Evolutionary conservation across 2,797 vertebrate species (phyloP).

Genomic region (Acanthurus lineatus): DNA sequence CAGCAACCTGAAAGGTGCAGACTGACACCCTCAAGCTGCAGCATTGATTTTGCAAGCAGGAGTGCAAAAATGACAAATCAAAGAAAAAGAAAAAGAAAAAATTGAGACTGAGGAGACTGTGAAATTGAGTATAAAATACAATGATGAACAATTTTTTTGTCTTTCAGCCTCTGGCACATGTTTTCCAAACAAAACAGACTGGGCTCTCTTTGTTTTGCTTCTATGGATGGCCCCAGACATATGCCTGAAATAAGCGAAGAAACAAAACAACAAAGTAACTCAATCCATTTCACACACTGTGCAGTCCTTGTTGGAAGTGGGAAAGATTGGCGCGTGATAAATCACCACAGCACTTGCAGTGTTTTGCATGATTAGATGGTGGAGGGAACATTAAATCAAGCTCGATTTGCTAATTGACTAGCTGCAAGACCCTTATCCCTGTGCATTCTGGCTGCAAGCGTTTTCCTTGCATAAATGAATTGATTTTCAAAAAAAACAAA

Average conservation of each 20-base stretch:
- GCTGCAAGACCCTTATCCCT: conserved; percentile 50
- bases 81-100: background rate
- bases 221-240: conserved; percentile 13
- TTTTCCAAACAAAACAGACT: conserved; percentile 32
- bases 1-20: conserved; percentile 10
- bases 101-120: background rate
- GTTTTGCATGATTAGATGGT: conserved; percentile 72
- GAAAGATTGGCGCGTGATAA: conserved; percentile 68
- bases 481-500: background rate
- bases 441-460: conserved; percentile 38
- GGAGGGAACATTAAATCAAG: conserved; percentile 72
- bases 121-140: background rate
- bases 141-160: background rate
- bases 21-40: background rate
- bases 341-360: conserved; percentile 56
- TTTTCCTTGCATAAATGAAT: conserved; percentile 37
- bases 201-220: conserved; percentile 34
- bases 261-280: conserved; percentile 34
- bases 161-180: conserved; percentile 7
- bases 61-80: conserved; percentile 1
- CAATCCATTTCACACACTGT: conserved; percentile 47
- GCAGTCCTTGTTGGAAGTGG: conserved; percentile 47
- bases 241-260: conserved; percentile 33
- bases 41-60: conserved; percentile 16
- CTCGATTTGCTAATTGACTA: conserved; percentile 69